A percentile compares a stretch with the other conserved stretches of the same genome.
phyloP scores from a whole-genome alignment of 2,797 vertebrate genomes.

The Vespertilio murinus region DNA sequence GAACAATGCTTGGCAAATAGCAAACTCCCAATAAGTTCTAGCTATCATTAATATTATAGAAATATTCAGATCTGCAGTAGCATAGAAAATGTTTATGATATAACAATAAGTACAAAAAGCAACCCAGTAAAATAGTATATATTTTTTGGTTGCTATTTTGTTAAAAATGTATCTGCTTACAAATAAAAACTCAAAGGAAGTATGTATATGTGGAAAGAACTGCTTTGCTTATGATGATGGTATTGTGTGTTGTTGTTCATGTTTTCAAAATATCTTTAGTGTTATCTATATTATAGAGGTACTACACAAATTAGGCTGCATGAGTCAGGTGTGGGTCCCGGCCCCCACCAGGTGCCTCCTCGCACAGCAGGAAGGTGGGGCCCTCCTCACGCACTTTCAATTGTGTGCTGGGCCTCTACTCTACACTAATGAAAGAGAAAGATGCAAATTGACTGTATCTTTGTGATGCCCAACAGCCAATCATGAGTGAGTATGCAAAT shows the following conservation, averaged over 20 bases:
- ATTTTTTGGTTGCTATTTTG: background rate
- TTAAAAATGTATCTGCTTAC: background rate
- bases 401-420: no score
- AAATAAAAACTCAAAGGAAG: constrained; percentile 10
- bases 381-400: no score
- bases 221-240: constrained; percentile 16
- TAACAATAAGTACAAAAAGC: background rate
- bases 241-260: background rate
- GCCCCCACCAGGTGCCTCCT: no score
- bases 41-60: background rate
- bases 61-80: background rate
- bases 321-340: no score
- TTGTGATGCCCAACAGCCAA: no score
- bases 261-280: constrained; percentile 17
- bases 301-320: no score
- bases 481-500: no score
- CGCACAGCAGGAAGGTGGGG: no score
- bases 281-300: background rate
- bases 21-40: background rate
- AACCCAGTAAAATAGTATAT: background rate
- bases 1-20: background rate
- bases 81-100: background rate
- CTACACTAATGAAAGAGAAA: no score
- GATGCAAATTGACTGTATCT: no score
- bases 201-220: background rate